These are phyloP conservation scores for Epinotia nisella DNA, from an alignment of 2,888 invertebrate genomes.

Conservation along the genomic window DNA sequence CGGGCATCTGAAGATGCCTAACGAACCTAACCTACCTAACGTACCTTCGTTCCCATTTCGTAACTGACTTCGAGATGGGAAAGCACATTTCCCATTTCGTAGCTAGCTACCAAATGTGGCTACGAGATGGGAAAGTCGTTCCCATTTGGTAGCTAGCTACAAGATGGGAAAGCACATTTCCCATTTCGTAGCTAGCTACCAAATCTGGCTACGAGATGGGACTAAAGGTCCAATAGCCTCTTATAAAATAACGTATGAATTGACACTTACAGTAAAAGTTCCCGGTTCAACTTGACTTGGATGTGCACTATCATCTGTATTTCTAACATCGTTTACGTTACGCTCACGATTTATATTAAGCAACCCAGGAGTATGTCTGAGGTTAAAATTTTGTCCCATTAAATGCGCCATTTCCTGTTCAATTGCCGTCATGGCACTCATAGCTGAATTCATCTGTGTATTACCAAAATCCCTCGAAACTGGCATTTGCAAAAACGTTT, in stretches of 20 bases:
- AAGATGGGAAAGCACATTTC: too few relatives aligned
- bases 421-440: slow-evolving; percentile 68
- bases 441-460: slow-evolving; percentile 61
- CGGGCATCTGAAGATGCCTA: too few relatives aligned
- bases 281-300: slow-evolving; percentile 55
- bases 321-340: slow-evolving; percentile 42
- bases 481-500: slow-evolving; percentile 60
- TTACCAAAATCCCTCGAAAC: slow-evolving; percentile 67
- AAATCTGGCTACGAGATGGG: too few relatives aligned
- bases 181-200: too few relatives aligned
- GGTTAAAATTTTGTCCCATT: slow-evolving; percentile 64
- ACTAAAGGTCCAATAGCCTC: too few relatives aligned
- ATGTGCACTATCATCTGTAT: slow-evolving; percentile 49
- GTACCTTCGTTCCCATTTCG: too few relatives aligned
- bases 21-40: too few relatives aligned
- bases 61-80: too few relatives aligned
- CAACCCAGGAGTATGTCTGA: slow-evolving; percentile 58
- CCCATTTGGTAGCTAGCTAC: too few relatives aligned
- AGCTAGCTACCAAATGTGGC: too few relatives aligned
- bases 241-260: neutral
- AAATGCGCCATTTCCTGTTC: slow-evolving; percentile 75
- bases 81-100: too few relatives aligned
- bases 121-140: too few relatives aligned
- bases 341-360: slow-evolving; percentile 47
- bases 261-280: slow-evolving; percentile 59